Percentiles rank a stretch among this genome's conserved stretches.
phyloP scores from a whole-genome alignment of 2,888 invertebrate genomes.

The Corythucha ciliata region DNA sequence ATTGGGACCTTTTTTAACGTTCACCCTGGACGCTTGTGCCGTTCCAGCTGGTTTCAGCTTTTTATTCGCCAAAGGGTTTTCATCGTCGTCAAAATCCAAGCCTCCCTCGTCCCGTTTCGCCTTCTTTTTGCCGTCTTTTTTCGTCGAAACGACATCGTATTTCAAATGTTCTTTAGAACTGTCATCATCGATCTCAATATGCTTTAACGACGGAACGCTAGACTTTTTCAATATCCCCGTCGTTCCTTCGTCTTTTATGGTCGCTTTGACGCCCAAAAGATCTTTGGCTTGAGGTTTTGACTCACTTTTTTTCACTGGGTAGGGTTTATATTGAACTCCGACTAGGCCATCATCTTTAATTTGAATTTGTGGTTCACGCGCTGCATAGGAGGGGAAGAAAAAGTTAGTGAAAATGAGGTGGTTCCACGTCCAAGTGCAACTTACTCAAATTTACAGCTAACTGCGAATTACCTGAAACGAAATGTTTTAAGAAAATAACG shows the following conservation, averaged over 20 bases:
- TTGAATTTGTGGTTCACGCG: constrained; percentile 28
- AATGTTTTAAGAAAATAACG: too few species aligned
- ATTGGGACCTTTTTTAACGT: constrained; percentile 73
- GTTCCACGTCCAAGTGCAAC: too few species aligned
- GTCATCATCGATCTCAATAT: constrained; percentile 7
- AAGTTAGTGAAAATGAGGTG: too few species aligned
- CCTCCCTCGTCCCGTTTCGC: constrained; percentile 32
- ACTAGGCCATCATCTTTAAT: constrained; percentile 34
- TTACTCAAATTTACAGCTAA: too few species aligned
- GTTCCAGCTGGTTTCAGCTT: constrained; percentile 35
- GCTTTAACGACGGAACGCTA: constrained; percentile 24
- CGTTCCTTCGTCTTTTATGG: constrained; percentile 24
- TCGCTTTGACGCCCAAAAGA: constrained; percentile 18
- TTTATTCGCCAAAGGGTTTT: constrained; percentile 35
- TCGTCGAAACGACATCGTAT: constrained; percentile 13
- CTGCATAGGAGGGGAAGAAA: too few species aligned
- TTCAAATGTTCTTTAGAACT: background rate
- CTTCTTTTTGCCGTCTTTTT: too few species aligned
- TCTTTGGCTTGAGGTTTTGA: constrained; percentile 20
- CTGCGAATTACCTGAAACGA: too few species aligned
- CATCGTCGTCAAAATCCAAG: constrained; percentile 38
- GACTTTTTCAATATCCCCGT: constrained; percentile 21
- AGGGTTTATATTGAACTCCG: constrained; percentile 33
- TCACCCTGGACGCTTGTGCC: constrained; percentile 37
- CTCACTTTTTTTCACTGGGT: constrained; percentile 31